Evolutionary conservation across 2,888 invertebrate genomes (phyloP).

Genomic region (Epinotia ramella): DNA sequence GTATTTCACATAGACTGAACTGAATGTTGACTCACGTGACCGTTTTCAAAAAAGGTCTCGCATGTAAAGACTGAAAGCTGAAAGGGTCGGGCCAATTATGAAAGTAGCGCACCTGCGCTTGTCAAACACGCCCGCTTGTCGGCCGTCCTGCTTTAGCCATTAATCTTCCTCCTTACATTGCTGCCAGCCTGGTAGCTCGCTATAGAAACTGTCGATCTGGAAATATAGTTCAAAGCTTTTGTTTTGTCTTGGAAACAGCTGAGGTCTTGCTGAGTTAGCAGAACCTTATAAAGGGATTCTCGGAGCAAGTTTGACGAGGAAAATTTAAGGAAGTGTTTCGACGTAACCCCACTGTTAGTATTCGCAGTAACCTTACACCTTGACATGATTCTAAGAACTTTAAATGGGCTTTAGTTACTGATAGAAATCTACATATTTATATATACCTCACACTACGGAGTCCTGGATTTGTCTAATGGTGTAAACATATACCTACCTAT

Average conservation of each 20-base stretch:
- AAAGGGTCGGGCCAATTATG: slow-evolving; percentile 84
- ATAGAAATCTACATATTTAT: too few relatives aligned
- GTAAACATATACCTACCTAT: too few relatives aligned
- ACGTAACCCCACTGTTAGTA: neutral
- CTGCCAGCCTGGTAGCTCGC: slow-evolving; percentile 67
- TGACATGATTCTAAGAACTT: neutral
- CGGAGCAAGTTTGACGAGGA: neutral
- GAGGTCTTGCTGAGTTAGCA: slow-evolving; percentile 30
- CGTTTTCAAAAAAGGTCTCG: slow-evolving; percentile 37
- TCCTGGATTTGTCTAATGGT: too few relatives aligned
- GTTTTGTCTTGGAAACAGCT: slow-evolving; percentile 40
- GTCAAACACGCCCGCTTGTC: slow-evolving; percentile 83
- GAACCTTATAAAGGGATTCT: slow-evolving; percentile 14
- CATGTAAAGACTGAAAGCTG: slow-evolving; percentile 66
- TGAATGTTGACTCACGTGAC: slow-evolving; percentile 17
- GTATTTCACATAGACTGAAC: neutral
- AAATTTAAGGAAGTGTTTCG: neutral
- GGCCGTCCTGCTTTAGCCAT: slow-evolving; percentile 71
- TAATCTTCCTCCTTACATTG: slow-evolving; percentile 81
- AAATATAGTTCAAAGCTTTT: slow-evolving; percentile 44
- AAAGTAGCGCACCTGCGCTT: slow-evolving; percentile 85
- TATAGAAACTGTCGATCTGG: slow-evolving; percentile 47
- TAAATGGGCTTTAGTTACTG: too few relatives aligned
- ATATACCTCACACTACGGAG: too few relatives aligned
- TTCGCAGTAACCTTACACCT: neutral